Percentiles rank a stretch among this genome's conserved stretches.
These are phyloP conservation scores for Nipponacmea schrenckii DNA, from an alignment of 2,888 invertebrate species.

Conservation along the genomic window DNA sequence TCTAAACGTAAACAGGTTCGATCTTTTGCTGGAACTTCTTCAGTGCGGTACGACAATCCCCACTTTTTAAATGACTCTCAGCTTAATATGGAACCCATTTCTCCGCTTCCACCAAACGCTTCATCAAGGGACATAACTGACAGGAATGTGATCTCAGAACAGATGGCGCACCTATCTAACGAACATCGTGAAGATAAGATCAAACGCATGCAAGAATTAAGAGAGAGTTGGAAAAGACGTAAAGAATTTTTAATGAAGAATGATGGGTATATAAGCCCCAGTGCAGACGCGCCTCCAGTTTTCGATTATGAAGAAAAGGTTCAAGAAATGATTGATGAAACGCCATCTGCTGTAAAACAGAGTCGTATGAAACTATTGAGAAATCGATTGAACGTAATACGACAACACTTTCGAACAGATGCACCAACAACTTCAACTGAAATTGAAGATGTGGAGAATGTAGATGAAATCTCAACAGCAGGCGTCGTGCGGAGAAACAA, in stretches of 20 bases:
- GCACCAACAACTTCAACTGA: not conserved
- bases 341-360: not conserved
- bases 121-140: slow-evolving; percentile 10
- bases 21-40: not conserved
- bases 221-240: slow-evolving; percentile 32
- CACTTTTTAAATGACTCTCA: not conserved
- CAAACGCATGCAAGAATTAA: slow-evolving; percentile 27
- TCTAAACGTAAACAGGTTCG: not conserved
- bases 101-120: not conserved
- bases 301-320: not conserved
- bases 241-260: slow-evolving; percentile 34
- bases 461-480: not conserved
- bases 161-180: not conserved
- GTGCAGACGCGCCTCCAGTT: not conserved
- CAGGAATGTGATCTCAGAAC: not conserved
- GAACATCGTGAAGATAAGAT: slow-evolving; percentile 4
- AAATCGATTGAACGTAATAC: not conserved
- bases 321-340: not conserved
- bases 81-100: not conserved
- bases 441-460: not conserved
- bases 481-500: not conserved
- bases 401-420: not conserved
- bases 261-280: slow-evolving; percentile 27
- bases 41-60: not conserved
- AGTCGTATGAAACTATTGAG: not conserved